Conservation (phyloP, 2,888 invertebrate species). For the Sminthurides aquaticus region DNA sequence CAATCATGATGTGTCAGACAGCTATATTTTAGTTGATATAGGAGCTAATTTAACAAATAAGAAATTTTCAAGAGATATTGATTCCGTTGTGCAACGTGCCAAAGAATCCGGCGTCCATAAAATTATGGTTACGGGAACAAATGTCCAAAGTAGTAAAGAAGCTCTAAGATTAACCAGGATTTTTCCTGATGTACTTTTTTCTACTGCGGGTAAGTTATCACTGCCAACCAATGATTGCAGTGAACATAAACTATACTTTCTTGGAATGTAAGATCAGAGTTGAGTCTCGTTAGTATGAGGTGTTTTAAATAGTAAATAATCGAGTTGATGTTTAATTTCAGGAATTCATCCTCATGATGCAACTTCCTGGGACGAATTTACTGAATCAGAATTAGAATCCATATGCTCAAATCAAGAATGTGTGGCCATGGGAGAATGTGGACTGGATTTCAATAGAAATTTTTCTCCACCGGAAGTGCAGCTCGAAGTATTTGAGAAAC, state of each 20-base stretch:
- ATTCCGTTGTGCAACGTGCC: slow-evolving; percentile 82
- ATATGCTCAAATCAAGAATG: slow-evolving; percentile 77
- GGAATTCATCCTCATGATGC: slow-evolving; percentile 91
- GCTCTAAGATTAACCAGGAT: slow-evolving; percentile 78
- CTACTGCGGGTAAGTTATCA: slow-evolving; percentile 75
- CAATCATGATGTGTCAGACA: slow-evolving; percentile 53
- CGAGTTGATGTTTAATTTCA: no score
- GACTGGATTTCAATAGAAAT: slow-evolving; percentile 86
- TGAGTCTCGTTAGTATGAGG: no score
- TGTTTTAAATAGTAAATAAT: no score
- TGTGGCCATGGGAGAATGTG: slow-evolving; percentile 89
- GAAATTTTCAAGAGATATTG: slow-evolving; percentile 84
- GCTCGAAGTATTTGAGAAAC: slow-evolving; percentile 72
- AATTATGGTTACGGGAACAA: slow-evolving; percentile 87
- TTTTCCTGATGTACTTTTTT: slow-evolving; percentile 82
- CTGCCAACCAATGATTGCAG: no score
- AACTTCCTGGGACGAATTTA: slow-evolving; percentile 68
- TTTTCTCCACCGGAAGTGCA: slow-evolving; percentile 86
- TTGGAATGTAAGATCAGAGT: no score
- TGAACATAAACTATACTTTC: no score
- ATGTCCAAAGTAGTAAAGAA: slow-evolving; percentile 81
- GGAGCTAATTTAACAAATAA: slow-evolving; percentile 90
- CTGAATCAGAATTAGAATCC: slow-evolving; percentile 57
- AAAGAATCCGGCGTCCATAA: slow-evolving; percentile 90
- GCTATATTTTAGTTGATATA: slow-evolving; percentile 83